Base-by-base conservation (phyloP, 2,888 invertebrate species). In the Rosalia funebris region DNA sequence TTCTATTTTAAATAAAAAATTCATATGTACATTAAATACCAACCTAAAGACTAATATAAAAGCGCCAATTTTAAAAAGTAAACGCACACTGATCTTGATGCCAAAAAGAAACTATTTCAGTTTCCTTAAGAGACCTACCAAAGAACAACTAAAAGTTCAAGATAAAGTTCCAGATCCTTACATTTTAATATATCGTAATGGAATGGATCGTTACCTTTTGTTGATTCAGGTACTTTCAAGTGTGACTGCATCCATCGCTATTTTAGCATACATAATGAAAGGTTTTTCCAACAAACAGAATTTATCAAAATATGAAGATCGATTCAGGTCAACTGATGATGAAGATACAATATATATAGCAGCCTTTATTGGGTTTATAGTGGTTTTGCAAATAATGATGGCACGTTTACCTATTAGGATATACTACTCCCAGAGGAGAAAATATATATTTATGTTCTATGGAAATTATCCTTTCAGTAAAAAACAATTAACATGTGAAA, bases 121-220 rank as follows among this genome's bases (percentile, higher is more conserved):
- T 31, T 57, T 74, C 0, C 72, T 77, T 41, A 60, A 36, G 57
- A 66, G 44, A 50, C 69, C 66, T 1, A 65, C 70, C 9, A 54
- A 62, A 12, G 37, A 53, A 12, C 57, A 69, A 50, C 45, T 74
- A 10, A 73, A 71, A 60, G 36, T 65, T 39, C 53, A 45, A 20
- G 81, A 82, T 58, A 70, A 77, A 15, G 70, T 81, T 14, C 79
- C 81, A 2, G 71, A 73, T 34, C 55, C 70, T 7, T 81, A 75
- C 59, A 60, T 66, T 12, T 63, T 82, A 56, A 79, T 82, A 53
- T 82, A 81, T 61, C 68, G 77, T 59, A 77, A 73, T 48, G 68
- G 65, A 11, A 71, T 78, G 69, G 66, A 75, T 11, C 69, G 69
- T 36, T 79, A 78, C 59, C 61, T 81, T 15, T 55, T 71, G 10